Evolutionary conservation across 2,888 invertebrate species (phyloP), one percentile per base, ranked within the genome.

Genomic region (Dione juno): DNA sequence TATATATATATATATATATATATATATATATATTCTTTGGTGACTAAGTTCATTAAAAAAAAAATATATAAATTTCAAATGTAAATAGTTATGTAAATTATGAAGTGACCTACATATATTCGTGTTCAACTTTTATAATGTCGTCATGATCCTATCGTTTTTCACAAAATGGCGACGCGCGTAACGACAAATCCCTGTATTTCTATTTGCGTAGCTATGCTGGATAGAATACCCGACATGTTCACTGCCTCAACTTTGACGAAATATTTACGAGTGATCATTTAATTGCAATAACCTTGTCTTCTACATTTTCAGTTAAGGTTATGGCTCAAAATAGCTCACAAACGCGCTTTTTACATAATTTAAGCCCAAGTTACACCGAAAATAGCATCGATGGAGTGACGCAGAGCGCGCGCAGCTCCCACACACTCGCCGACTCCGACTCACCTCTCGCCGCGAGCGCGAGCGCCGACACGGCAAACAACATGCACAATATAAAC

Each of bases 81-180:
- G 40, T 67, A 59, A 72, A 45, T 41, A 66, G 68, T 79, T 77
- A 78, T 76, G 73, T 76, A 74, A 78, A 74, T 74, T 77, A 76
- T 78, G 72, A 76, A 74, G 74, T 88, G 88, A 88, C 86, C 88
- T 82, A 61, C 61, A 61, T 45, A 88, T 82, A 88, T 89, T 78
- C 78, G 79, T 82, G 80, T 82, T 83, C 84, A 86, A 85, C 86
- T 87, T 90, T 90, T 88, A 89, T 90, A 83, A 84, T 85, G 85
- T 85, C 88, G 89, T 88, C 87, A 88, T 81, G 84, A 90, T 92
- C 87, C 92, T 93, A 92, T 93, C 92, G 88, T 90, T 93, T 92
- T 92, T 92, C 92, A 92, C 93, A 93, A 93, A 92, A 93, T 93
- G 93, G 93, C 93, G 93, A 88, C 92, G 88, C 92, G 88, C 87